A percentile compares a stretch with the other conserved stretches of the same genome.
Conservation (phyloP, 2,888 invertebrate species). For the Phorcus lineatus region DNA sequence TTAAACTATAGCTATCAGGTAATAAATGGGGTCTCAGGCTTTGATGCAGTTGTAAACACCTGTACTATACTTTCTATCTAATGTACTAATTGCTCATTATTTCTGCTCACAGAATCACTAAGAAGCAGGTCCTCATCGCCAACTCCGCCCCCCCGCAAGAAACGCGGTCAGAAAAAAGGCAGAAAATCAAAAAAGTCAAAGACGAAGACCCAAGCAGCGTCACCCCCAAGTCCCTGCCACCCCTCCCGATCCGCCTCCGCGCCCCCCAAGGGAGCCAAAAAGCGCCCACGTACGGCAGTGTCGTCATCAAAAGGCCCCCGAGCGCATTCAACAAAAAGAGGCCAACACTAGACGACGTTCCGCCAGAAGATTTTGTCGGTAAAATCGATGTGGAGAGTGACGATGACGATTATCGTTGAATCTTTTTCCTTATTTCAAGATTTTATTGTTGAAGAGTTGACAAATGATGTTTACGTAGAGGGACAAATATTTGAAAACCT, state of each 20-base stretch:
- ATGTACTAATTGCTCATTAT: not conserved
- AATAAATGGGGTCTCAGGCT: no score
- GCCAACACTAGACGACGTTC: conserved; percentile 31
- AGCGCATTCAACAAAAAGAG: conserved; percentile 38
- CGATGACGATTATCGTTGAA: not conserved
- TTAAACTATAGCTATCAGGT: no score
- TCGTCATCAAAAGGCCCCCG: conserved; percentile 26
- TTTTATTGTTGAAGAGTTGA: no score
- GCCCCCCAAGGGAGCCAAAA: not conserved
- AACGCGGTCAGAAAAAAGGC: not conserved
- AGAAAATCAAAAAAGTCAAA: not conserved
- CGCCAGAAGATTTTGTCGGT: not conserved
- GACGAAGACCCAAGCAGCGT: not conserved
- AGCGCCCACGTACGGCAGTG: not conserved
- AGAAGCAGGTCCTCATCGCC: conserved; percentile 16
- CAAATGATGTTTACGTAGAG: no score
- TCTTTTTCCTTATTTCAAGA: no score
- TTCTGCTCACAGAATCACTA: conserved; percentile 3
- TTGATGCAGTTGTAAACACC: no score
- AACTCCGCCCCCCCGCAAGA: conserved; percentile 17
- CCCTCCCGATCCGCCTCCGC: conserved; percentile 9
- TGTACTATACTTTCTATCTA: no score
- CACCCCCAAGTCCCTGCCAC: conserved; percentile 15
- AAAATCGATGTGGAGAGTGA: not conserved
- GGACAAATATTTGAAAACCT: no score